Base-by-base conservation (phyloP, 2,888 invertebrate species). In the Tanytarsus gracilentus region DNA sequence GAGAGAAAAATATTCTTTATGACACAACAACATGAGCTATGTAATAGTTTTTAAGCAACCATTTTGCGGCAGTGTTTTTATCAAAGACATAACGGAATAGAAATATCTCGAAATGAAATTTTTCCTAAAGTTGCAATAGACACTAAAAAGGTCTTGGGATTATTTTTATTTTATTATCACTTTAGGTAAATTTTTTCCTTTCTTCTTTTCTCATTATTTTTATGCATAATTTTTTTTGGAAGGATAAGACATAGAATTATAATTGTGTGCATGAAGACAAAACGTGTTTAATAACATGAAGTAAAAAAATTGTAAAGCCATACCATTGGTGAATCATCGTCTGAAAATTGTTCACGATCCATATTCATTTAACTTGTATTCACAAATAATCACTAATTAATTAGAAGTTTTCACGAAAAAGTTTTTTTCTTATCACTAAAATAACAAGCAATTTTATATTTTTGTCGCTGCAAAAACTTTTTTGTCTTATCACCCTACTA, bases 241-340 rank as follows among this genome's bases (percentile, higher is more conserved):
- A 36, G 16, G 36, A 36, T 14, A 36, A 36, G 7, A 36, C 16
- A 36, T 36, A 2, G 14, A 36, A 16, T 16, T 14, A 36, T 14
- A 36, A 36, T 16, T 14, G 16, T 9, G 44, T 18, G 23, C 23
- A 44, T 44, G 44, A 44, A 44, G 7, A 8, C 7, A 9, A 18
- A 44, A 44, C 44, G 44, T 44, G 44, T 11, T n/a, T 11, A 36
- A 48, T 6, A 36, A 33, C 3, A 21, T 7, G 18, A 40, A 7
- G 18, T 8, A n/a, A 9, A 16, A 16, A 40, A 3, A 6, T 49
- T 26, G 16, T 14, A 27, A 14, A n/a, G n/a, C 27, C 58, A 30
- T 48, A 58, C 58, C 58, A 58, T 29, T 16, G 58, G 58, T 58
- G 58, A 58, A 27, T 58, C 58, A 58, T 58, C 58, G 21, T 58